Conservation (phyloP, 2,113 vertebrate species). For the Gracilinanus agilis region DNA sequence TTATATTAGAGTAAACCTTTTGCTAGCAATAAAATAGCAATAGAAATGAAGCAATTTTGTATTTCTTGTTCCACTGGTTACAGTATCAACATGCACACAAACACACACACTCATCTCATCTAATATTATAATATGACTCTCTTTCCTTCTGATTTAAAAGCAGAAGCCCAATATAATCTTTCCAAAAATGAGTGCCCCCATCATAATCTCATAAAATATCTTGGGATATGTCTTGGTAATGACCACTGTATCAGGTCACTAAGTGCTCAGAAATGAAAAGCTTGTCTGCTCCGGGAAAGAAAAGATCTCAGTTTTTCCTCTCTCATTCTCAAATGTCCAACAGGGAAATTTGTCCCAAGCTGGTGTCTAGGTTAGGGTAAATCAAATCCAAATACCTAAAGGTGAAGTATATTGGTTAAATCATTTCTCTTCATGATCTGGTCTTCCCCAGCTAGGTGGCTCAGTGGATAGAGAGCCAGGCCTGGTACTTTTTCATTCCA, state of each 20-base stretch:
- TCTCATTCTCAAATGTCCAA: neutral
- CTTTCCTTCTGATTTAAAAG: neutral
- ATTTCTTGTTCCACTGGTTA: neutral
- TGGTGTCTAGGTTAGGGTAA: neutral
- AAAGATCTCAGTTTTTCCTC: neutral
- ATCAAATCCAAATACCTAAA: neutral
- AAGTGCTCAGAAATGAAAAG: conserved; percentile 49
- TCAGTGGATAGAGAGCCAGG: too few relatives aligned
- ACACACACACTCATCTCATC: neutral
- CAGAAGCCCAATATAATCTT: neutral
- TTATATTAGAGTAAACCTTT: neutral
- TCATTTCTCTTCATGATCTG: too few relatives aligned
- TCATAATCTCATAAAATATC: conserved; percentile 30
- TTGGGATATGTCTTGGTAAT: conserved; percentile 24
- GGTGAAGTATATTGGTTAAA: too few relatives aligned
- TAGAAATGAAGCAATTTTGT: neutral
- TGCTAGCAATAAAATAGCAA: neutral
- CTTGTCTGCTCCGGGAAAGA: conserved; percentile 52
- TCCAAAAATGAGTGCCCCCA: neutral
- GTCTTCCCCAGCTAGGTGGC: too few relatives aligned
- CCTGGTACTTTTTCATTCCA: too few relatives aligned
- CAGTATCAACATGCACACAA: neutral
- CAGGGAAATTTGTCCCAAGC: conserved; percentile 1
- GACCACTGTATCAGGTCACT: conserved; percentile 40
- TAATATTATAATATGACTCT: neutral